phyloP scores from a whole-genome alignment of 2,113 vertebrate species.

The Malaclemys terrapin region DNA sequence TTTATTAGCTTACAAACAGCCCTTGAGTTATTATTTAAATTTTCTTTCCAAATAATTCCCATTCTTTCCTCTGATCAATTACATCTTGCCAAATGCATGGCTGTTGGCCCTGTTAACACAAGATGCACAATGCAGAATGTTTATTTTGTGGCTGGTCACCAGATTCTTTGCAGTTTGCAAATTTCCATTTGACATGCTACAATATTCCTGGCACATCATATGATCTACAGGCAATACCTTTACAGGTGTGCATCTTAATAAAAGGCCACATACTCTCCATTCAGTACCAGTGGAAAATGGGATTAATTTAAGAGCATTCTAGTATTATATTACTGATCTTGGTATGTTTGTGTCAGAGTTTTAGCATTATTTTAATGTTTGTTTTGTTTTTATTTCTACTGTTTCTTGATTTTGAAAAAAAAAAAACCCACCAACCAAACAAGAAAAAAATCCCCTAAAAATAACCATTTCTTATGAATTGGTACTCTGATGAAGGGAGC shows the following conservation, averaged over 20 bases:
- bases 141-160: not conserved
- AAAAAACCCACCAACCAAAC: not conserved
- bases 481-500: not conserved
- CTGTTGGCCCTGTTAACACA: rapidly evolving
- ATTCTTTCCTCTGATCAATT: not conserved
- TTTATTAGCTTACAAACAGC: not conserved
- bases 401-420: not conserved
- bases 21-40: rapidly evolving
- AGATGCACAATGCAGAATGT: not conserved
- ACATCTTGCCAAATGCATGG: not conserved
- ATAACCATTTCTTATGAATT: not conserved
- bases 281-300: not conserved
- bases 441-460: not conserved
- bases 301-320: not conserved
- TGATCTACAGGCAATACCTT: not conserved
- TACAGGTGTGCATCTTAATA: not conserved
- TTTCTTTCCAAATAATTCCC: not conserved
- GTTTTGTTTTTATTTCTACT: not conserved
- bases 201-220: not conserved
- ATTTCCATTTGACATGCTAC: not conserved
- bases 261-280: not conserved
- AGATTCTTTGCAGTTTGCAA: not conserved
- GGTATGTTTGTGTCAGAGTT: not conserved
- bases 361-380: not conserved
- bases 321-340: not conserved